phyloP scores from a whole-genome alignment of 2,797 vertebrate species.

The Acanthurus lineatus region DNA sequence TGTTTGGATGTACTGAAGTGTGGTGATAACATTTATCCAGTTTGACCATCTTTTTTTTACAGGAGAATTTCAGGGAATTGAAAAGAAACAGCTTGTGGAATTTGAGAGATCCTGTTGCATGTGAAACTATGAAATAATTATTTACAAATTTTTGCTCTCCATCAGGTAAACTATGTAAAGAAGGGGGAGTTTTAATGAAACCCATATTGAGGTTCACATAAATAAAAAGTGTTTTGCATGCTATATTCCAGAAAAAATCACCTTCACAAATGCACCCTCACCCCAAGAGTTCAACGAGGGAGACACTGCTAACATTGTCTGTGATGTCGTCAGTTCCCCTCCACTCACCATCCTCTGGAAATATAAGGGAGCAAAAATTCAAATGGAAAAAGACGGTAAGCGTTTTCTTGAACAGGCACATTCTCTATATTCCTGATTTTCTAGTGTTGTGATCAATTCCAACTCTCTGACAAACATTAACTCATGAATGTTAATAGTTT shows the following conservation, averaged over 20 bases:
- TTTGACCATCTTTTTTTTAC: not conserved
- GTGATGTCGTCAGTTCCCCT: conserved; percentile 93
- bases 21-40: not conserved
- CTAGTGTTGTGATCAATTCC: conserved; percentile 4
- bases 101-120: not conserved
- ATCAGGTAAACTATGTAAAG: not conserved
- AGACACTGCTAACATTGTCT: conserved; percentile 92
- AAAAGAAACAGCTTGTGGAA: not conserved
- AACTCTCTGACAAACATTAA: not conserved
- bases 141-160: not conserved
- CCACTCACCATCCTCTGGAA: conserved; percentile 97
- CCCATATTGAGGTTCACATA: not conserved
- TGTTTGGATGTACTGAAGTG: not conserved
- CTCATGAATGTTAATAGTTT: conserved; percentile 1
- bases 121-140: not conserved
- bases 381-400: conserved; percentile 97
- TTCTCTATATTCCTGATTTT: conserved; percentile 3
- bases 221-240: conserved; percentile 25
- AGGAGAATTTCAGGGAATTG: not conserved
- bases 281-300: conserved; percentile 97
- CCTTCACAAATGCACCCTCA: conserved; percentile 94
- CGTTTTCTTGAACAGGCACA: conserved; percentile 11
- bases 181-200: conserved; percentile 5
- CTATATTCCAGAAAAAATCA: conserved; percentile 92
- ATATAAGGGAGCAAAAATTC: conserved; percentile 91